These are phyloP conservation scores for Gymnobelideus leadbeateri DNA, from an alignment of 2,113 vertebrate genomes.

Conservation along the genomic window DNA sequence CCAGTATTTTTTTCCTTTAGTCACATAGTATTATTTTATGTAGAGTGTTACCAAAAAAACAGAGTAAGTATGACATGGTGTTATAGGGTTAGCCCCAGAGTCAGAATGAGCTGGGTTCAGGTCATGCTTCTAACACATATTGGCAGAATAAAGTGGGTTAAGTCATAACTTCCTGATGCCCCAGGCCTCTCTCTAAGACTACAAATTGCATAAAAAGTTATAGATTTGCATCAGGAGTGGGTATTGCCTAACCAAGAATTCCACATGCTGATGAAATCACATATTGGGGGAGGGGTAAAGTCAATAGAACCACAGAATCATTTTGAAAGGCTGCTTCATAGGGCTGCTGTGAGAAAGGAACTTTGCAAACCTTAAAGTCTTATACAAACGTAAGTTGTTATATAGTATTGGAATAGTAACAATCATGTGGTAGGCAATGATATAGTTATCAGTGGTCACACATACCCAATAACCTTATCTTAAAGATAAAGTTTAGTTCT, in stretches of 20 bases:
- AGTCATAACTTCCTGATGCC: not conserved
- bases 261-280: not conserved
- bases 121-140: not conserved
- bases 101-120: not conserved
- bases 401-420: not conserved
- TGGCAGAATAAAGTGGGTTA: not conserved
- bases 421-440: not conserved
- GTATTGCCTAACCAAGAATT: not conserved
- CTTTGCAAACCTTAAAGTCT: not conserved
- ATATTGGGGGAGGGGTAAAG: not conserved
- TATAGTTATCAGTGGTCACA: not conserved
- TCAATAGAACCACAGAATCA: not conserved
- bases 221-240: not conserved
- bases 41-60: not conserved
- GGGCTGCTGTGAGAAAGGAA: not conserved
- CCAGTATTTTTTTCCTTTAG: not conserved
- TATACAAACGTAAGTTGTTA: not conserved
- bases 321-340: not conserved
- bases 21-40: not conserved
- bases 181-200: not conserved
- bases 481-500: slow-evolving; percentile 35
- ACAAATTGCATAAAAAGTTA: not conserved
- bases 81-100: not conserved
- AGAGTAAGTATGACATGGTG: not conserved
- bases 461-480: not conserved